Base-by-base conservation (phyloP, 2,113 vertebrate species). In the Sander vitreus region DNA sequence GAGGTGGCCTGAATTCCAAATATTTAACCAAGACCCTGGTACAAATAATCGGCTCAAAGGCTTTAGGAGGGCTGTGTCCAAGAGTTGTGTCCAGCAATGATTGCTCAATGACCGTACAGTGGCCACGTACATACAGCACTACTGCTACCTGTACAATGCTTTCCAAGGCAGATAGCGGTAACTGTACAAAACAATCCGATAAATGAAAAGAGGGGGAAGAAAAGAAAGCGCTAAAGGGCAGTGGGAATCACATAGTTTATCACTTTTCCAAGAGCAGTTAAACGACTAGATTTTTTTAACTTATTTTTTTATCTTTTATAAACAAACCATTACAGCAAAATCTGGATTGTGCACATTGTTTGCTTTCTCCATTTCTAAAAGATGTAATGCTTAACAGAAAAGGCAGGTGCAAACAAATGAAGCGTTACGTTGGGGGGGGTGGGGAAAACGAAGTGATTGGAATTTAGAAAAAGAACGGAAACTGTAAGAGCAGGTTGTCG, bases 101-200 rank as follows among this genome's bases (percentile, higher is more conserved):
- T 69, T 78, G 83, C 80, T 72, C 78, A 81, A 45, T 57, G 84
- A 76, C 48, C 47, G 18, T 43, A 69, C 59, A 76, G 81, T 23
- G 23, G 74, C 78, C 48, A n/a, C 73, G 4, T 27, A 58, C 78
- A 53, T 59, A 62, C 83, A 84, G 86, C 73, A 58, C 82, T 79
- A 79, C 67, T 66, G 74, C 86, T 87, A 83, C 76, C 85, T 88
- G 89, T 67, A 87, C 74, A 60, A 70, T n/a, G 80, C 72, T 83
- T 71, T 73, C 80, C 53, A 94, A 96, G 94, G 94, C 95, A 94
- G 89, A 92, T 91, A 54, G 64, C 73, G 93, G 91, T 91, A 58
- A 77, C 84, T 9, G 39, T 85, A 88, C 67, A 90, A 82, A 90
- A 86, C 55, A 67, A 62, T 43, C 3, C 51, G 27, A 39, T 12